A percentile compares a stretch with the other conserved stretches of the same genome.
These are phyloP conservation scores for Haliclona indistincta DNA, from an alignment of 37 sponge, comb jelly and placozoan genomes.

Conservation along the genomic window DNA sequence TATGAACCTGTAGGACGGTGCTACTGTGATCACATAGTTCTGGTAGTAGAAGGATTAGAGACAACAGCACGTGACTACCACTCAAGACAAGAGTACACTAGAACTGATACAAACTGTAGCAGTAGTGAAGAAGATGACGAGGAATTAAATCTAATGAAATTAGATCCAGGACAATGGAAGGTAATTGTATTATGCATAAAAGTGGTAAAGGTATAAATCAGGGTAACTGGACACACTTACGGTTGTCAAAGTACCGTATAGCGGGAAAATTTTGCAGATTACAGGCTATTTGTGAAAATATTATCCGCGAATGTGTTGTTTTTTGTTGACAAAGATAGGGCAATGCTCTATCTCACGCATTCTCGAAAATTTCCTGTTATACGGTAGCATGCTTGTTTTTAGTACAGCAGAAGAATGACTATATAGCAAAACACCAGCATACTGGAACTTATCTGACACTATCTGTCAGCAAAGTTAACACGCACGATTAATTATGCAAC, in stretches of 20 bases:
- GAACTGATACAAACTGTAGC: background rate
- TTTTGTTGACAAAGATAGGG: no score
- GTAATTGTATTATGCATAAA: slow-evolving; percentile 27
- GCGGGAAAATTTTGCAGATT: background rate
- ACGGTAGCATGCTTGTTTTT: no score
- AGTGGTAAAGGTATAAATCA: background rate
- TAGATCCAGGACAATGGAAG: slow-evolving; percentile 80
- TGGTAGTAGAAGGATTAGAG: background rate
- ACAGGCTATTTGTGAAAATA: background rate
- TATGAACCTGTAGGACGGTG: slow-evolving; percentile 32
- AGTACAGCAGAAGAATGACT: no score
- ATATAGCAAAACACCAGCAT: no score
- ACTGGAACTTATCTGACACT: no score
- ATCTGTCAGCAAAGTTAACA: no score
- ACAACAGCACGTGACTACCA: background rate
- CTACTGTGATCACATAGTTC: background rate
- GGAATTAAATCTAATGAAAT: slow-evolving; percentile 26
- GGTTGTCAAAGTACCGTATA: background rate
- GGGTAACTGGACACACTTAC: background rate
- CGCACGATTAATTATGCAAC: no score
- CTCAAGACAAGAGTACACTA: background rate
- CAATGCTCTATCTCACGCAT: no score
- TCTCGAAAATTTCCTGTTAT: no score
- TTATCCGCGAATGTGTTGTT: background rate
- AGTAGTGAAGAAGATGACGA: slow-evolving; percentile 17